Evolutionary conservation across 2,113 vertebrate genomes (phyloP), one percentile per base, ranked within the genome.

Genomic region (Pandion haliaetus): DNA sequence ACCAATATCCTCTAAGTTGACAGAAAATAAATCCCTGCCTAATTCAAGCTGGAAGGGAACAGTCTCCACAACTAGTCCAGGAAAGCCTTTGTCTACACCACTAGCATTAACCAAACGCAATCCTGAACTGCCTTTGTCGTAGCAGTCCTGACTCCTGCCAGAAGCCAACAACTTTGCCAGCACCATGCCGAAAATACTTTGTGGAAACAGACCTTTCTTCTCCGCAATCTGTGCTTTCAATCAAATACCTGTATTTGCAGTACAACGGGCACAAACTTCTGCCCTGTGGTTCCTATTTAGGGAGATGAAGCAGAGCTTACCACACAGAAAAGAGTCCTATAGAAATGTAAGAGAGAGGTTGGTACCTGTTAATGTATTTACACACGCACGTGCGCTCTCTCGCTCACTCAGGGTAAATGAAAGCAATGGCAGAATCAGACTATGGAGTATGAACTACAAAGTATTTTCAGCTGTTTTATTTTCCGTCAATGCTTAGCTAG

Each of bases 61-160:
- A 15, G 59, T 9, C 34, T 36, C 70, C 58, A 40, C 15, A 44
- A 2, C 8, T 14, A 32, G 58, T 18, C 23, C 70, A 70, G 86
- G 36, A 40, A 61, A 74, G 42, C 24, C 47, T 32, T 17, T 12
- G 0, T 0, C 2, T 3, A 2, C 42, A 12, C 54, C 44, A 6
- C 14, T 2, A 10, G n/a, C 49, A 40, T 11, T 7, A n/a, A n/a
- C 32, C 44, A 69, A 24, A 38, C 0, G 4, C 34, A 17, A 12
- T 2, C 45, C 90, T 21, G 28, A 32, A 7, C 29, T 4, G 44
- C 61, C 50, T 50, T 40, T 19, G 2, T 11, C 14, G 2, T 1
- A 36, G 38, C 50, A 8, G 10, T 9, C 72, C 52, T 8, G 32
- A 12, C 54, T 45, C 67, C n/a, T 29, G 28, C 52, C 82, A 58